phyloP scores from a whole-genome alignment of 2,888 invertebrate species.

The Chymomyza amoena region DNA sequence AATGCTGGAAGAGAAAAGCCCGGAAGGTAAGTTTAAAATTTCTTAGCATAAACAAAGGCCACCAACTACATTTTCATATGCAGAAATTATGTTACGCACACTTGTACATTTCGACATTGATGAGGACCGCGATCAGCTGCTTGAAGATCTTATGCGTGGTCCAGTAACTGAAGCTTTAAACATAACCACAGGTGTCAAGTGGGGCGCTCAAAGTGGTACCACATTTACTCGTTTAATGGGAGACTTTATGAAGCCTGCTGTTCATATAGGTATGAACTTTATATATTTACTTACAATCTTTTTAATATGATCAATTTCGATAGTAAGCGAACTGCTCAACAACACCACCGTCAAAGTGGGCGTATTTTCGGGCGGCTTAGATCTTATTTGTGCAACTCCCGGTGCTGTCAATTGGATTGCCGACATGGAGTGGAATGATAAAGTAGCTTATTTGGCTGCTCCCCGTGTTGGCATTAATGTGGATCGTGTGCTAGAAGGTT shows the following conservation, averaged over 20 bases:
- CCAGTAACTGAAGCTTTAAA: conserved; percentile 83
- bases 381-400: conserved; percentile 90
- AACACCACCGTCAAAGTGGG: conserved; percentile 84
- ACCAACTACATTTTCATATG: neutral
- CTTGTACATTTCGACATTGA: conserved; percentile 72
- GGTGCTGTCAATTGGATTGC: conserved; percentile 89
- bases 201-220: conserved; percentile 82
- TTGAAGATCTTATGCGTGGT: conserved; percentile 85
- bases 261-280: conserved; percentile 81
- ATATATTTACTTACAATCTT: neutral
- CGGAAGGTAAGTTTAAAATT: conserved; percentile 32
- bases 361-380: conserved; percentile 89
- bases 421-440: conserved; percentile 83
- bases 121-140: conserved; percentile 67
- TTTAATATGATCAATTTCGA: conserved; percentile 52
- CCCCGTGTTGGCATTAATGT: conserved; percentile 82
- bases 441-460: conserved; percentile 81
- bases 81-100: conserved; percentile 74
- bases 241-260: conserved; percentile 91
- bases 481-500: conserved; percentile 84
- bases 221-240: conserved; percentile 82
- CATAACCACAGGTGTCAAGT: conserved; percentile 83
- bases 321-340: conserved; percentile 85
- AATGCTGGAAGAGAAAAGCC: conserved; percentile 30
- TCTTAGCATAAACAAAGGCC: neutral